Evolutionary conservation across 2,113 vertebrate genomes (phyloP).

Genomic region (Dasyurus viverrinus): DNA sequence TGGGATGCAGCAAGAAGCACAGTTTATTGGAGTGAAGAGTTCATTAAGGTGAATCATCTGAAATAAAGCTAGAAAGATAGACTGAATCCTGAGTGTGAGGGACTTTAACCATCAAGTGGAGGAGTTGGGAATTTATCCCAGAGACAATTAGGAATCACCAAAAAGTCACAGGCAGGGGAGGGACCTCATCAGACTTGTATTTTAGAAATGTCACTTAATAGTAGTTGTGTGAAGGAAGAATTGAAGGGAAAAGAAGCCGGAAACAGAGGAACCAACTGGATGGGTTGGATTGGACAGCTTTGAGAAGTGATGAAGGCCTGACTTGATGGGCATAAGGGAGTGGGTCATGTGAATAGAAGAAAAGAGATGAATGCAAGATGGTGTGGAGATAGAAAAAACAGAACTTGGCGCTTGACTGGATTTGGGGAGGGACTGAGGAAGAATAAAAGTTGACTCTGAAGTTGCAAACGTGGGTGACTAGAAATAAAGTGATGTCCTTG

Average conservation of each 20-base stretch:
- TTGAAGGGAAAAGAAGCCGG: neutral
- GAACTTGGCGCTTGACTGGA: neutral
- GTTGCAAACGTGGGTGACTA: neutral
- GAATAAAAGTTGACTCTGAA: neutral
- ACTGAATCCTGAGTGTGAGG: neutral
- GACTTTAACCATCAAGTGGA: neutral
- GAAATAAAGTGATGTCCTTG: neutral
- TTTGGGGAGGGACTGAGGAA: neutral
- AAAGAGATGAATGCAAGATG: neutral
- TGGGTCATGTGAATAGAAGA: neutral
- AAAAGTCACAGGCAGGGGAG: neutral
- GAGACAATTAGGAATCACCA: neutral
- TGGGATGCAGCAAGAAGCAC: neutral
- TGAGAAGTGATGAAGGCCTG: neutral
- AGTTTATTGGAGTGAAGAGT: neutral
- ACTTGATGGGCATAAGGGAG: neutral
- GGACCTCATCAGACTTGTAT: neutral
- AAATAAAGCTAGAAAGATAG: neutral
- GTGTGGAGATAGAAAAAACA: neutral
- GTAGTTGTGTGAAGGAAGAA: neutral
- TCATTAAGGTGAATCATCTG: neutral
- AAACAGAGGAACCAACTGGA: neutral
- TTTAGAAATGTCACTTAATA: neutral
- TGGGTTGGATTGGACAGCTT: neutral
- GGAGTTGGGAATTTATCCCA: neutral